Conservation (phyloP, 2,113 vertebrate genomes). For the Phalacrocorax pelagicus region DNA sequence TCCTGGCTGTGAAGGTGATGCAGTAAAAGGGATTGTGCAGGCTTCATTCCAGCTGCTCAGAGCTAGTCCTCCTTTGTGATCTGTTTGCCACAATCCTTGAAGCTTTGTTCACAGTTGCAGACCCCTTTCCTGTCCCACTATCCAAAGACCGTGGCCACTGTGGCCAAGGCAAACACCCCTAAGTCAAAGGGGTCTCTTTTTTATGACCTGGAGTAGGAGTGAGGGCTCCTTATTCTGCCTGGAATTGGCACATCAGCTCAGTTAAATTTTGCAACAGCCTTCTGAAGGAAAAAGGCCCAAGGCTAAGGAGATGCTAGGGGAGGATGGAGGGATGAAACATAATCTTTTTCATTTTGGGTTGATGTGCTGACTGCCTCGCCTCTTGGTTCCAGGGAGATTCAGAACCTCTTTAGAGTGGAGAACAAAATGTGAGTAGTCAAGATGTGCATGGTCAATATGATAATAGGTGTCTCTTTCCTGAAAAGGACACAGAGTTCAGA, state of each 20-base stretch:
- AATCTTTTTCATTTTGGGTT: not conserved
- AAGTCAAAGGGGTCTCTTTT: not conserved
- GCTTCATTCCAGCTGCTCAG: not conserved
- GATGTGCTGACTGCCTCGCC: not conserved
- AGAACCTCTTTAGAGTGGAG: not conserved
- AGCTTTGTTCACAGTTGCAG: not conserved
- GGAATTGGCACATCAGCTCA: not conserved
- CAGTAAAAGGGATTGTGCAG: not conserved
- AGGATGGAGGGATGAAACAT: not conserved
- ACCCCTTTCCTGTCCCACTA: not conserved
- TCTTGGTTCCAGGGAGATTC: not conserved
- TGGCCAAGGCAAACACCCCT: not conserved
- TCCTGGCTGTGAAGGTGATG: not conserved
- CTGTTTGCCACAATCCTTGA: not conserved
- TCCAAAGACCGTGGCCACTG: rapidly evolving
- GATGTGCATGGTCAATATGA: not conserved
- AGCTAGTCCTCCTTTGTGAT: not conserved
- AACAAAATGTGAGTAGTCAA: not conserved
- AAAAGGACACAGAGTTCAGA: not conserved
- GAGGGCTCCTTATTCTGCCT: not conserved
- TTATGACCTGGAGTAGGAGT: not conserved
- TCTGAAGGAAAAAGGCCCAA: not conserved
- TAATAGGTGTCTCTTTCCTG: not conserved
- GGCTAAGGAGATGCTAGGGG: not conserved
- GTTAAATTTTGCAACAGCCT: not conserved